Evolutionary conservation across 2,888 invertebrate species (phyloP).

Genomic region (Nowickia ferox): DNA sequence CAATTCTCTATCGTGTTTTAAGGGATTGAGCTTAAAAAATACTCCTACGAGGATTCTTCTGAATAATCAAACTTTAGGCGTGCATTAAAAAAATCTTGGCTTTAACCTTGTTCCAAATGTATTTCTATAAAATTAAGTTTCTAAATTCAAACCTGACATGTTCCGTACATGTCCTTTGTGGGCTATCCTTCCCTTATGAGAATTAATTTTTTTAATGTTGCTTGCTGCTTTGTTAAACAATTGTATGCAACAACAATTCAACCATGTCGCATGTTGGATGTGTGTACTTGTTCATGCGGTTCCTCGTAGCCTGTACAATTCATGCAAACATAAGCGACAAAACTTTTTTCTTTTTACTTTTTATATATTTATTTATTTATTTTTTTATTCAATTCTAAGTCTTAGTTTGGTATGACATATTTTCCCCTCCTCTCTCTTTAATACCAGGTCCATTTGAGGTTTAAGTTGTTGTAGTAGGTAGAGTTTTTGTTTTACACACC

Average conservation of each 20-base stretch:
- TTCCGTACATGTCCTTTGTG: neutral
- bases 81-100: too few relatives aligned
- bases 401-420: conserved; percentile 67
- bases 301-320: conserved; percentile 36
- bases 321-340: conserved; percentile 42
- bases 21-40: too few relatives aligned
- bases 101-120: too few relatives aligned
- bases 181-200: conserved; percentile 33
- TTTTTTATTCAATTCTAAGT: conserved; percentile 47
- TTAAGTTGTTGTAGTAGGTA: conserved; percentile 45
- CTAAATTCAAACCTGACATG: too few relatives aligned
- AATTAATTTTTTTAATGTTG: neutral
- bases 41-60: too few relatives aligned
- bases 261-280: conserved; percentile 48
- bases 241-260: conserved; percentile 37
- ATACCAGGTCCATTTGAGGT: conserved; percentile 53
- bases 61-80: too few relatives aligned
- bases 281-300: conserved; percentile 51
- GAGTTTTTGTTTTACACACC: conserved; percentile 22
- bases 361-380: neutral
- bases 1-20: too few relatives aligned
- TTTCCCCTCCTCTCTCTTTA: conserved; percentile 34
- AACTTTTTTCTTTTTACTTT: conserved; percentile 27
- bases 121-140: too few relatives aligned
- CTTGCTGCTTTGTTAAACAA: conserved; percentile 36